Evolutionary conservation across 1,140 invertebrate species (phyloP).

Genomic region (Lasioglossum baleicum): DNA sequence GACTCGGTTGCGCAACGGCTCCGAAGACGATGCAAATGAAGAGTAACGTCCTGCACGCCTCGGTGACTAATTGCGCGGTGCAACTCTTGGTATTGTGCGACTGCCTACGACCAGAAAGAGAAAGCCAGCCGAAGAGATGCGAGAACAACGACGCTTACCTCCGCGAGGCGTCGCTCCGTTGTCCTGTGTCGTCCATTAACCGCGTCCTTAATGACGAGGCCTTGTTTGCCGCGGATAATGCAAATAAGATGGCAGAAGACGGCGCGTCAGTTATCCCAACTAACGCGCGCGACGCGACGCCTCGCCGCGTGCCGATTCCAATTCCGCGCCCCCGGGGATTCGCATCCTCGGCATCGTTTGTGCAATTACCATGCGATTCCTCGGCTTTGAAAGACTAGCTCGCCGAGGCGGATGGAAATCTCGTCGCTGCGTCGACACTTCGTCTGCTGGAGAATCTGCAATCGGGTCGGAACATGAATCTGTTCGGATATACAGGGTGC

Average conservation of each 20-base stretch:
- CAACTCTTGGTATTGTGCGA: not conserved
- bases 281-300: not conserved
- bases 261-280: slow-evolving; percentile 3
- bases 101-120: slow-evolving; percentile 40
- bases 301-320: not conserved
- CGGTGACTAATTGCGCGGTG: slow-evolving; percentile 13
- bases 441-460: no score
- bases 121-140: slow-evolving; percentile 27
- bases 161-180: not conserved
- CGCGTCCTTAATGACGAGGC: slow-evolving; percentile 14
- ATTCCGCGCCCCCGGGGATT: not conserved
- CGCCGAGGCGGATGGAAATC: not conserved
- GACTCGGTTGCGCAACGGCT: not conserved
- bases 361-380: slow-evolving; percentile 15
- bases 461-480: no score
- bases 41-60: slow-evolving; percentile 15
- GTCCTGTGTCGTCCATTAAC: slow-evolving; percentile 5
- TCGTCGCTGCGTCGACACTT: not conserved
- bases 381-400: not conserved
- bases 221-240: slow-evolving; percentile 6
- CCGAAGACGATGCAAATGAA: slow-evolving; percentile 36
- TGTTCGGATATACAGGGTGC: no score
- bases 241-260: slow-evolving; percentile 2
- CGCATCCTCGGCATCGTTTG: not conserved
- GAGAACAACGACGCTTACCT: slow-evolving; percentile 13